phyloP scores from a whole-genome alignment of 2,888 invertebrate species.

The Diploptera punctata region DNA sequence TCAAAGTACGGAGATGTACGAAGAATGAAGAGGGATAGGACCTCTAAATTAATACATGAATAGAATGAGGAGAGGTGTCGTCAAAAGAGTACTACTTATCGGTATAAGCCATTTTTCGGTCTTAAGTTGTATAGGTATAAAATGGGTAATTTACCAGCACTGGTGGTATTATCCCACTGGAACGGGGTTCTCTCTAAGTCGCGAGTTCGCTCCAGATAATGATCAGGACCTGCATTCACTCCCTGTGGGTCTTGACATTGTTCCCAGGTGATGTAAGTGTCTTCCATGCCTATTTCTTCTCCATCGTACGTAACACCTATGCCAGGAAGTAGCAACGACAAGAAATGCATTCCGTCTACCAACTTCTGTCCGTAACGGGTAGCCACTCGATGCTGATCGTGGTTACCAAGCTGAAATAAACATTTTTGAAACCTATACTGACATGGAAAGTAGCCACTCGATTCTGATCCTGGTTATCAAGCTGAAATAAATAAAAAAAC shows the following conservation, averaged over 20 bases:
- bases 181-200: conserved; percentile 51
- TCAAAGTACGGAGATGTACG: too few species aligned
- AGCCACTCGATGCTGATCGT: conserved; percentile 69
- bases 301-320: conserved; percentile 71
- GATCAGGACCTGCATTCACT: conserved; percentile 50
- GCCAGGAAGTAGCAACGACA: conserved; percentile 76
- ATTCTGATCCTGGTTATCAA: too few species aligned
- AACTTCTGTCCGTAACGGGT: conserved; percentile 68
- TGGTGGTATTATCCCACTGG: conserved; percentile 49
- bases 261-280: conserved; percentile 64
- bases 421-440: too few species aligned
- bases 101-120: too few species aligned
- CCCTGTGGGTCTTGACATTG: conserved; percentile 71
- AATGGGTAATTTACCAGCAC: conserved; percentile 36
- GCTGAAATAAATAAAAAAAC: too few species aligned
- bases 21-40: too few species aligned
- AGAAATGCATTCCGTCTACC: conserved; percentile 71
- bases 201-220: conserved; percentile 39
- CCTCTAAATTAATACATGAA: too few species aligned
- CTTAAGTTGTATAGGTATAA: neutral
- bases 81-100: too few species aligned
- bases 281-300: conserved; percentile 62
- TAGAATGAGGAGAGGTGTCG: too few species aligned
- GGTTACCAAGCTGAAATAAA: conserved; percentile 69
- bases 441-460: too few species aligned